Base-by-base conservation (phyloP, 2,888 invertebrate genomes). In the Athalia circularis region DNA sequence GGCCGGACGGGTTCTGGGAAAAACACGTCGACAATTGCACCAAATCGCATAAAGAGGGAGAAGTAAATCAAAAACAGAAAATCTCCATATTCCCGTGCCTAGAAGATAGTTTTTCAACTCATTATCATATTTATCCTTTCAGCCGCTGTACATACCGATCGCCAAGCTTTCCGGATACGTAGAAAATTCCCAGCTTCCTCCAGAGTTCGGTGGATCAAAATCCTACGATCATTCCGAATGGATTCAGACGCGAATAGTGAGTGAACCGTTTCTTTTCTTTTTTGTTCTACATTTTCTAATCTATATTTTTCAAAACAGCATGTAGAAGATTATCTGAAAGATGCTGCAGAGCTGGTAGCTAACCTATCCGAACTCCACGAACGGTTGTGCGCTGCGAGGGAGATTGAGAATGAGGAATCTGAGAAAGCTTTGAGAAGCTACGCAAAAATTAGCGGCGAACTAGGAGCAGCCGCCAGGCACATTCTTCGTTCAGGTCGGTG, bases 1-100 rank as follows among this genome's bases (percentile, higher is more conserved):
- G 94, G 84, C 94, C 95, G 45, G 95, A 95, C 86, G 94, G 94
- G 67, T 95, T 95, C 90, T 94, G 95, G 93, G 95, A 95, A 86
- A 95, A 95, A 86, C 94, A 95, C 86, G 94, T 95, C 65, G 94
- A 95, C 87, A 93, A 93, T 83, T 95, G 94, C 88, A 93, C 94
- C 74, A 93, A 93, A 83, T 91, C 92, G 3, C 92, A 93, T 81
- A 92, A 92, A 82, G 93, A 93, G 82, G 92, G 92, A 85, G 93
- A 94, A 92, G 93, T 93, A 29, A 29, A 29, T 29, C 29, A 87
- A 83, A 91, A 79, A 11, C 6, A 64, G 15, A 13, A 6, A 13
- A 65, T 15, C 57, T 13, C 9, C 57, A 13, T 11, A 29, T n/a
- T 45, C 45, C 8, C 7, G 3, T 0, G 2, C 29, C 29, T 29